Evolutionary conservation across 2,888 invertebrate genomes (phyloP), one percentile per base, ranked within the genome.

Genomic region (Polymixis flavicincta): DNA sequence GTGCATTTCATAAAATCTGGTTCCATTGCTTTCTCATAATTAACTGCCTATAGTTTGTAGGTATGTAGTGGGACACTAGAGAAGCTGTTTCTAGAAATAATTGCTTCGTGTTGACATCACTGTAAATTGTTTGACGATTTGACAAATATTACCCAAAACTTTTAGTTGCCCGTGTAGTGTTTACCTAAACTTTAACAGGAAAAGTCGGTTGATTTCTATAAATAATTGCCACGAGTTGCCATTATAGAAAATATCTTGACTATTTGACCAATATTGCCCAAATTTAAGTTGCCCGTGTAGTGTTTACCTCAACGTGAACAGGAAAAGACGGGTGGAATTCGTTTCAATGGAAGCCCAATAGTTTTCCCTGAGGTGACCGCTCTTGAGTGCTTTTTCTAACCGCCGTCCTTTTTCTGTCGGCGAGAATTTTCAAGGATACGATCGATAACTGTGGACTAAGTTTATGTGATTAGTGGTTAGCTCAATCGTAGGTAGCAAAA

Each of bases 371-470:
- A 78, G 78, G 78, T 69, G 57, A 69, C 74, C 68, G 55, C 17
- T 52, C 73, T 78, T 82, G 78, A 82, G 74, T 78, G 82, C 71
- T 82, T 78, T 73, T 72, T 50, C 28, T 54, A 54, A 68, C 55
- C 45, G 32, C 17, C n/a, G 60, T 61, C 71, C 74, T 59, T 81
- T 78, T 74, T 69, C 32, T 71, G 72, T 80, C 81, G 13, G 25
- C 55, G 32, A 71, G 52, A 71, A 78, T 82, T 74, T 73, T 65
- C 63, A 42, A 70, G 55, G 42, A 66, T 55, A 45, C 9, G 50
- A 7, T 50, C n/a, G 50, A 71, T 66, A 67, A 54, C 64, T 64
- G 57, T 28, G 28, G 50, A 71, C 37, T 22, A 25, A n/a, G 64
- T 55, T 59, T 78, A 52, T 48, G 2, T 64, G n/a, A 64, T 78